Evolutionary conservation across 2,888 invertebrate species (phyloP).

Genomic region (Carterocephalus palaemon): DNA sequence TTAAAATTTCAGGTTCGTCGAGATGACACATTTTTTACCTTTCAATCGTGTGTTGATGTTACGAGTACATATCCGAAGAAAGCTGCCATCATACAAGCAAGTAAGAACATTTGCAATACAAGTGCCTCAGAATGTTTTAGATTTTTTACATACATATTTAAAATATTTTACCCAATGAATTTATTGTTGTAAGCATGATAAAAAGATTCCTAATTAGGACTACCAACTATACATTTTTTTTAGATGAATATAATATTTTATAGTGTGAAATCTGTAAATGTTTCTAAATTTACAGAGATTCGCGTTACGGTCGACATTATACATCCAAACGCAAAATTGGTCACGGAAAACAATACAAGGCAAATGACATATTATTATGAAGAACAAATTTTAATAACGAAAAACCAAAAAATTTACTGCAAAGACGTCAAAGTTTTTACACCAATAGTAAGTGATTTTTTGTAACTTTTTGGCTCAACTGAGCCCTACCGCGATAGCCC

Average conservation of each 20-base stretch:
- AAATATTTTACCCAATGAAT: no score
- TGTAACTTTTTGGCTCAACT: not conserved
- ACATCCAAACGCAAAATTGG: slow-evolving; percentile 1
- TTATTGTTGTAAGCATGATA: no score
- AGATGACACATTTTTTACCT: slow-evolving; percentile 30
- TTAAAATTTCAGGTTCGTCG: slow-evolving; percentile 25
- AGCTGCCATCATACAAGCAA: slow-evolving; percentile 33
- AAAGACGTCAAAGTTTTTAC: not conserved
- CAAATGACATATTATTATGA: not conserved
- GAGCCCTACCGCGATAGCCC: no score
- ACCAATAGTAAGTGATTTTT: slow-evolving; percentile 2
- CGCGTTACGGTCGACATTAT: not conserved
- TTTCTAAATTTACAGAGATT: slow-evolving; percentile 5
- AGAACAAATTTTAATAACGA: not conserved
- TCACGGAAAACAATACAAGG: not conserved
- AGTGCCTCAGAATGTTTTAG: no score
- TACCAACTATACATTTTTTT: no score
- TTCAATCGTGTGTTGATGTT: slow-evolving; percentile 40
- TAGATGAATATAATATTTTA: no score
- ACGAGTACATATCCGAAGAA: slow-evolving; percentile 37
- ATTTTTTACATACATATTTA: no score
- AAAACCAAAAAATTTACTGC: not conserved
- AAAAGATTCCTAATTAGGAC: no score
- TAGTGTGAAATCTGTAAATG: no score
- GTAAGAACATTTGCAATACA: no score